Evolutionary conservation across 2,797 vertebrate species (phyloP), one percentile per base, ranked within the genome.

Genomic region (Bovichtus diacanthus): DNA sequence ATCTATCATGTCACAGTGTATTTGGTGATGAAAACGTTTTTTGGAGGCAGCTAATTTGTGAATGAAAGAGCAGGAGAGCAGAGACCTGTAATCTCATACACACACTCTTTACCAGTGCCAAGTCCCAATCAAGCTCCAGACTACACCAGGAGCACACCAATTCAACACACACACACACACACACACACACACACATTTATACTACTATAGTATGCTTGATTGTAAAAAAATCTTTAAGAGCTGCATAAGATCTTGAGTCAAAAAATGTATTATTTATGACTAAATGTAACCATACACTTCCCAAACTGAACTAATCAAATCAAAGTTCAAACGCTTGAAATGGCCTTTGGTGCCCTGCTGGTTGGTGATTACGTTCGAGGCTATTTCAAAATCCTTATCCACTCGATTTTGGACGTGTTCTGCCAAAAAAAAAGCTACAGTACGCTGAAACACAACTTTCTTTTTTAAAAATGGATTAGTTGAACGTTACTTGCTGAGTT

Each of bases 41-140:
- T 79, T 58, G 54, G 61, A 78, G 62, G 74, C 41, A 27, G 83
- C 70, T 88, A 66, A 87, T 87, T 89, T 89, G 67, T 90, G 76
- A 90, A 88, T 86, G 84, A 85, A 78, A 80, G 76, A 77, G 71
- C 34, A 41, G 74, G 38, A 82, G 74, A 78, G 77, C 64, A 59
- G 77, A 87, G 74, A 79, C 74, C 76, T 83, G 43, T 87, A 79
- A 89, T 83, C 87, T 87, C 71, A 64, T 85, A 90, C 78, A 83
- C 61, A 81, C 76, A 74, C 50, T 59, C 68, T 74, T 71, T 25
- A 71, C 70, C 41, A 81, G 58, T 54, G 81, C 64, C 79, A 83
- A 83, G 74, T 75, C 66, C 66, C 68, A 82, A 71, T 70, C 73
- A 78, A 80, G 61, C 59, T 62, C 41, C 47, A 78, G 72, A 68